phyloP scores from a whole-genome alignment of 2,888 invertebrate species.

The Dolomedes plantarius region DNA sequence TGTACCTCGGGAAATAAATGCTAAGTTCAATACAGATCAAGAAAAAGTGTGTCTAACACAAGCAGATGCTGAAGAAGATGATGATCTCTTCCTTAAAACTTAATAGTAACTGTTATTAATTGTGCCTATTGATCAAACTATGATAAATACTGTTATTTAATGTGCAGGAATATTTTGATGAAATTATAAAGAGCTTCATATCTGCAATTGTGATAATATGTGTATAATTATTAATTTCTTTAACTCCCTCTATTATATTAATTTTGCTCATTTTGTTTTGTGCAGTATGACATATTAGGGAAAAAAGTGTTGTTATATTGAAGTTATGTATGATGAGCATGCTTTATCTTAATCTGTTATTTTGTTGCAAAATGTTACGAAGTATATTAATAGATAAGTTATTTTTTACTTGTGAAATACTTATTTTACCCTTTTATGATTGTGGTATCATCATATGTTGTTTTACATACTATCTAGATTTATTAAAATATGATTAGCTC shows the following conservation, averaged over 20 bases:
- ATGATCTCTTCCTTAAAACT: conserved; percentile 64
- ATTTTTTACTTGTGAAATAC: too few relatives aligned
- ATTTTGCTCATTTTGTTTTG: neutral
- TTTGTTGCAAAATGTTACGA: too few relatives aligned
- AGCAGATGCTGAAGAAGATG: conserved; percentile 63
- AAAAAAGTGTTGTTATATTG: too few relatives aligned
- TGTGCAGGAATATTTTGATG: neutral
- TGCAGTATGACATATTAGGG: too few relatives aligned
- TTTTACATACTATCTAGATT: too few relatives aligned
- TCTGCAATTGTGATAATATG: neutral
- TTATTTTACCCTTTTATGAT: too few relatives aligned
- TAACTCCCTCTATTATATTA: neutral
- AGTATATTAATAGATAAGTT: too few relatives aligned
- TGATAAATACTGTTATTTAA: neutral
- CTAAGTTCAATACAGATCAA: conserved; percentile 55
- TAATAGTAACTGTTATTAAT: conserved; percentile 8
- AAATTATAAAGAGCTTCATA: neutral
- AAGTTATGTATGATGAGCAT: too few relatives aligned
- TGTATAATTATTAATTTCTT: too few relatives aligned
- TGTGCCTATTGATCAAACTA: conserved; percentile 63
- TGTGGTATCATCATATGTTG: too few relatives aligned
- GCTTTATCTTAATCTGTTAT: too few relatives aligned
- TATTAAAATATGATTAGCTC: too few relatives aligned
- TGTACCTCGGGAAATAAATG: conserved; percentile 46
- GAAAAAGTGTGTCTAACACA: conserved; percentile 62